Percentiles rank a stretch among this genome's conserved stretches.
phyloP scores from a whole-genome alignment of 2,888 invertebrate genomes.

The Acleris emargana region DNA sequence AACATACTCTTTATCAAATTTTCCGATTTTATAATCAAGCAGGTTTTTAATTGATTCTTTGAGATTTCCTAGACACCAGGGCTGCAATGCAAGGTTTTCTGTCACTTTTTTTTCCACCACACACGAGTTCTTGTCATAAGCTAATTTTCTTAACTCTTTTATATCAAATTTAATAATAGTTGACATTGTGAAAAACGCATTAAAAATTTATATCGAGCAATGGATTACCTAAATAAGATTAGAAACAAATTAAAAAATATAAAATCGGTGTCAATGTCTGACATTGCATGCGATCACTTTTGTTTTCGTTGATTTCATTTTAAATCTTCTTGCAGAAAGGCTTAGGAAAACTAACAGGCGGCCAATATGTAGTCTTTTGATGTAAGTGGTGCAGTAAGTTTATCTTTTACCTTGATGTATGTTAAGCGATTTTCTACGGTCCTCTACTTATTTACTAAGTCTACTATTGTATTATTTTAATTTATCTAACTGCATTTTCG shows the following conservation, averaged over 20 bases:
- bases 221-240: slow-evolving; percentile 23
- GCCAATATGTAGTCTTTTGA: not conserved
- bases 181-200: slow-evolving; percentile 60
- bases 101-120: slow-evolving; percentile 81
- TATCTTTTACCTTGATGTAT: too few relatives aligned
- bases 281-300: slow-evolving; percentile 32
- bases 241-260: slow-evolving; percentile 23
- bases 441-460: too few relatives aligned
- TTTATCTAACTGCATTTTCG: too few relatives aligned
- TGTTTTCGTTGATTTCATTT: slow-evolving; percentile 22
- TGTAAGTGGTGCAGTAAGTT: too few relatives aligned
- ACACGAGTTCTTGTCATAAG: slow-evolving; percentile 83
- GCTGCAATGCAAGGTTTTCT: slow-evolving; percentile 85
- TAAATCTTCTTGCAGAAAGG: not conserved
- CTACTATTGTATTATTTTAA: too few relatives aligned
- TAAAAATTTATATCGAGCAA: slow-evolving; percentile 12
- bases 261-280: slow-evolving; percentile 10
- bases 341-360: not conserved
- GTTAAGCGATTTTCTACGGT: too few relatives aligned
- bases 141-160: slow-evolving; percentile 80
- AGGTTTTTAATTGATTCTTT: slow-evolving; percentile 84
- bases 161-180: slow-evolving; percentile 79
- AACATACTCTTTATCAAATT: slow-evolving; percentile 85
- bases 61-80: slow-evolving; percentile 85
- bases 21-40: slow-evolving; percentile 83